These are phyloP conservation scores for Lates calcarifer DNA, from an alignment of 2,113 vertebrate species.

Conservation along the genomic window DNA sequence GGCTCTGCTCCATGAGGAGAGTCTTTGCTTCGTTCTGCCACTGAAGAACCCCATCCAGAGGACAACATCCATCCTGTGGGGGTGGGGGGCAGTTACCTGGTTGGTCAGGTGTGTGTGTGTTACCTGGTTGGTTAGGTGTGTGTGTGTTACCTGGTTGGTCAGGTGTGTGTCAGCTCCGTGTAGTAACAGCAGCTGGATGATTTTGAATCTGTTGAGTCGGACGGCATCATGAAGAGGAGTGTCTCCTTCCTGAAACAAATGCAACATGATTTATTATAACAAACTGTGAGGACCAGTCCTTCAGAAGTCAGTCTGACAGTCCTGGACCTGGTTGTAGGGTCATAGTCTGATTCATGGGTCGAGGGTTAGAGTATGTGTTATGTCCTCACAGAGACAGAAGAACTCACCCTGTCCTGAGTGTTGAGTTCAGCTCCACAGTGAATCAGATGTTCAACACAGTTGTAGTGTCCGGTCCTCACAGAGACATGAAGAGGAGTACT, in stretches of 20 bases:
- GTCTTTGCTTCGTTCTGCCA: constrained; percentile 73
- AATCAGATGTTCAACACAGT: constrained; percentile 91
- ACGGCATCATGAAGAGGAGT: constrained; percentile 90
- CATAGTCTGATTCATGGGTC: no score
- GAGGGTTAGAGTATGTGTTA: no score
- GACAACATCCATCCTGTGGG: constrained; percentile 62
- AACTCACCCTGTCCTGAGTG: constrained; percentile 89
- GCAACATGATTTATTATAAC: no score
- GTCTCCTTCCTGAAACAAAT: constrained; percentile 88
- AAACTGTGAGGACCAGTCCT: no score
- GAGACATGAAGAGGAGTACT: constrained; percentile 93
- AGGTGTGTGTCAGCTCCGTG: constrained; percentile 87
- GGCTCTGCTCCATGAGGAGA: constrained; percentile 46
- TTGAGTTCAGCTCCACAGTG: constrained; percentile 91
- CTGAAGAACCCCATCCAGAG: constrained; percentile 62
- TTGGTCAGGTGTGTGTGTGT: not conserved
- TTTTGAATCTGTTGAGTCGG: constrained; percentile 88
- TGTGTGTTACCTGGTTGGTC: constrained; percentile 88
- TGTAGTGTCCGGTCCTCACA: constrained; percentile 88
- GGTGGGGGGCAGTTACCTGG: no score
- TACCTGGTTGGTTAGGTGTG: not conserved
- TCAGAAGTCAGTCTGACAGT: no score
- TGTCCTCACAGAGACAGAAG: no score
- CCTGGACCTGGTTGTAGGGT: no score
- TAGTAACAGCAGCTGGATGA: constrained; percentile 88